Evolutionary conservation across 1,140 invertebrate genomes (phyloP).

Genomic region (Drosophila albomicans): DNA sequence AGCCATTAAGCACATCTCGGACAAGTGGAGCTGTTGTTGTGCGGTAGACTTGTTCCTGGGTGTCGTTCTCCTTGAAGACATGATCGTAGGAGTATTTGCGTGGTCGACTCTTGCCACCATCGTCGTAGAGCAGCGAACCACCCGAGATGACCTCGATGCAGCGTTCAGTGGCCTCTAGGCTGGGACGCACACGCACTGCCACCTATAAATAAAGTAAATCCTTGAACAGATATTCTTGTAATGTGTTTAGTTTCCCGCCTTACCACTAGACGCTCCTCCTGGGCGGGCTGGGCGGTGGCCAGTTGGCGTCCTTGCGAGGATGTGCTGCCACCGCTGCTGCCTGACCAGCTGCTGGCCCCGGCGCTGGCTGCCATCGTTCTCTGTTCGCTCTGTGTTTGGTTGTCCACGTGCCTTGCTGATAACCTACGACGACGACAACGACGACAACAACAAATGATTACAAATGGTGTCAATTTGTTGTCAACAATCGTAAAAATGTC

Average conservation of each 20-base stretch:
- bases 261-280: slow-evolving; percentile 81
- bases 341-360: slow-evolving; percentile 76
- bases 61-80: slow-evolving; percentile 92
- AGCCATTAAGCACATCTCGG: slow-evolving; percentile 95
- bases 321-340: slow-evolving; percentile 77
- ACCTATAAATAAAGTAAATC: slow-evolving; percentile 49
- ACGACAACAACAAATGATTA: slow-evolving; percentile 51
- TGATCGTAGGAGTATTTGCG: slow-evolving; percentile 95
- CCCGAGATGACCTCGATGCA: slow-evolving; percentile 84
- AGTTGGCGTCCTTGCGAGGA: slow-evolving; percentile 65
- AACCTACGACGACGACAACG: slow-evolving; percentile 31
- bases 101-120: slow-evolving; percentile 86
- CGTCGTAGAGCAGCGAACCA: slow-evolving; percentile 79
- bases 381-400: neutral
- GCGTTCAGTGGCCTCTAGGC: slow-evolving; percentile 70
- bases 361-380: slow-evolving; percentile 66
- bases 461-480: slow-evolving; percentile 81
- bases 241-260: neutral
- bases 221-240: neutral
- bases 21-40: slow-evolving; percentile 93
- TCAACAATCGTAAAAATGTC: slow-evolving; percentile 77
- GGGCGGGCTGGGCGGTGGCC: slow-evolving; percentile 50
- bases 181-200: slow-evolving; percentile 80
- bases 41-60: slow-evolving; percentile 93
- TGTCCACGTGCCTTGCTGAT: slow-evolving; percentile 63